Evolutionary conservation across 2,113 vertebrate species (phyloP).

Genomic region (Albula goreensis): DNA sequence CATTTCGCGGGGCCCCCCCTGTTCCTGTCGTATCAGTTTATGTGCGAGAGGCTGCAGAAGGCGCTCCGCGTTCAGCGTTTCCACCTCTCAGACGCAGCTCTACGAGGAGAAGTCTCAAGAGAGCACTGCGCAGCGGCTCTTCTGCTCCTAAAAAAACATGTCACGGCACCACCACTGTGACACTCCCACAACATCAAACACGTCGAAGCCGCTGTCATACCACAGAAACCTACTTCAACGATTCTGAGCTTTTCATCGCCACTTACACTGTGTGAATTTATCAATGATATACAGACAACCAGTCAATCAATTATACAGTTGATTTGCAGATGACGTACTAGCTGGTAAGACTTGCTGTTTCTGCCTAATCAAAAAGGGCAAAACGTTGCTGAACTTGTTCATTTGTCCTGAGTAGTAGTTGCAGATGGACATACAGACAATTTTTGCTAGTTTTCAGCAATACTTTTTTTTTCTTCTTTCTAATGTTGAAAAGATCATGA

Average conservation of each 20-base stretch:
- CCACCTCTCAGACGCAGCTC: not conserved
- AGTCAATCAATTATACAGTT: not conserved
- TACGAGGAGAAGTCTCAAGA: not conserved
- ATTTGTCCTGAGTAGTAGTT: too few species aligned
- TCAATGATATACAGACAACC: not conserved
- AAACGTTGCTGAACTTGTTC: too few species aligned
- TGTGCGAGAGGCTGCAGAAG: slow-evolving; percentile 1
- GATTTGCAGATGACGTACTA: too few species aligned
- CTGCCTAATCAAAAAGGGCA: too few species aligned
- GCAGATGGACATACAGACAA: too few species aligned
- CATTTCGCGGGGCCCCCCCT: not conserved
- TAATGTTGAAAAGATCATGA: too few species aligned
- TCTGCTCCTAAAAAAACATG: not conserved
- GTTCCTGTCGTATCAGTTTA: slow-evolving; percentile 17
- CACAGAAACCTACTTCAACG: not conserved
- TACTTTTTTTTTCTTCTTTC: too few species aligned
- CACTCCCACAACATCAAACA: not conserved
- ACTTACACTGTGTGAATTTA: not conserved
- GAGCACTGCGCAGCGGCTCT: not conserved
- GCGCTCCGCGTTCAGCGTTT: not conserved
- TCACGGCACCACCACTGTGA: not conserved
- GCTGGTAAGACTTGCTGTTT: too few species aligned
- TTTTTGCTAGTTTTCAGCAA: too few species aligned
- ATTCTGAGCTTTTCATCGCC: not conserved
- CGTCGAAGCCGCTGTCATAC: not conserved